Evolutionary conservation across 2,797 vertebrate genomes (phyloP).

Genomic region (Crenuchus spilurus): DNA sequence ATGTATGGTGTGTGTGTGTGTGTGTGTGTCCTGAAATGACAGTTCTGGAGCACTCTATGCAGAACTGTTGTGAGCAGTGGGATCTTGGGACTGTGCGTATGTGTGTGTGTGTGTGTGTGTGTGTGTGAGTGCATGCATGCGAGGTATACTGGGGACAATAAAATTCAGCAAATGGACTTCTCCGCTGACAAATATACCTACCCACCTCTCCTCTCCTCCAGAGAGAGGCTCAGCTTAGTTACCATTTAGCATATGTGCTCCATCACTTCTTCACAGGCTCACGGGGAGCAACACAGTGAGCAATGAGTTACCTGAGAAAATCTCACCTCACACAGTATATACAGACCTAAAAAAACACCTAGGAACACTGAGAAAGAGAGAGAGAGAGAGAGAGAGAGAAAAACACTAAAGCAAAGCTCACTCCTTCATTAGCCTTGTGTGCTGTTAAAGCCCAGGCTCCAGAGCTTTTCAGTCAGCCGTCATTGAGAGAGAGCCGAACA

Average conservation of each 20-base stretch:
- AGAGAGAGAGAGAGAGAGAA: neutral
- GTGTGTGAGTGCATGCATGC: neutral
- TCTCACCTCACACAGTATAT: neutral
- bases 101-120: neutral
- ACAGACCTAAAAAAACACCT: neutral
- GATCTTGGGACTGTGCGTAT: neutral
- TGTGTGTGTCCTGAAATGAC: slow-evolving; percentile 22
- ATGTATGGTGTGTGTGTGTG: slow-evolving; percentile 6
- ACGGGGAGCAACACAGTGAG: neutral
- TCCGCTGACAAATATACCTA: neutral
- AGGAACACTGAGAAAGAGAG: neutral
- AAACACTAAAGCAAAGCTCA: neutral
- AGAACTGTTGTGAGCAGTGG: neutral
- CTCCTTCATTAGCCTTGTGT: neutral
- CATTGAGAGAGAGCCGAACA: slow-evolving; percentile 9
- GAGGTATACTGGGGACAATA: neutral
- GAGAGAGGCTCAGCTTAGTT: slow-evolving; percentile 46
- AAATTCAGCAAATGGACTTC: neutral
- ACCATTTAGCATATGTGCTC: slow-evolving; percentile 28
- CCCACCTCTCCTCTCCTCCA: neutral
- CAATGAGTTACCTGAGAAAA: neutral
- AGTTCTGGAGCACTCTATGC: slow-evolving; percentile 4
- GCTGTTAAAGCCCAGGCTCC: neutral
- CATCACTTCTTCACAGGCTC: slow-evolving; percentile 5
- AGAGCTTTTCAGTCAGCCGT: neutral